Evolutionary conservation across 2,113 vertebrate species (phyloP).

Genomic region (Hoplias malabaricus): DNA sequence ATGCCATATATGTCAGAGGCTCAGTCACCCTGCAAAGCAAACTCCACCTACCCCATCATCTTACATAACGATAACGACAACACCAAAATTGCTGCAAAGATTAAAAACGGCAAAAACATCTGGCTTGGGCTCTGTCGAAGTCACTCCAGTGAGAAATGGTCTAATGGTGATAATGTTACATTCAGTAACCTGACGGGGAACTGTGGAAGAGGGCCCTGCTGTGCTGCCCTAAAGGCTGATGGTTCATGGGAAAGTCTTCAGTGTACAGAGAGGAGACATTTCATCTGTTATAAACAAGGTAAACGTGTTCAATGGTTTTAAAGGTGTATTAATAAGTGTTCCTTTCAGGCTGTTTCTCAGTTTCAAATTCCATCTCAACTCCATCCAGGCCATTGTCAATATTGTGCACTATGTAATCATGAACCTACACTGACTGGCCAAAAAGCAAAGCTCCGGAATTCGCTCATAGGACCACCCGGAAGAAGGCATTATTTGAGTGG

Average conservation of each 20-base stretch:
- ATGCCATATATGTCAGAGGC: background rate
- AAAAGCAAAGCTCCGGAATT: no score
- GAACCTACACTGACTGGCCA: no score
- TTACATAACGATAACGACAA: conserved; percentile 48
- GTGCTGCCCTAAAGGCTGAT: background rate
- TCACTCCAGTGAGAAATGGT: conserved; percentile 25
- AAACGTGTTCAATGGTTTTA: no score
- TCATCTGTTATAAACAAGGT: conserved; percentile 62
- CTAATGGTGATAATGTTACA: conserved; percentile 8
- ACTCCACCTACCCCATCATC: background rate
- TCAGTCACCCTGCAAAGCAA: background rate
- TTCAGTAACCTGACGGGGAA: fast-evolving
- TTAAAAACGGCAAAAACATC: fast-evolving
- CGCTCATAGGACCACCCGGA: no score
- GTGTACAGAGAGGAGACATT: conserved; percentile 11
- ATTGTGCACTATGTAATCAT: no score
- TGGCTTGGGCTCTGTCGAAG: conserved; percentile 36
- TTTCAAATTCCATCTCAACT: no score
- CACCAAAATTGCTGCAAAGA: fast-evolving
- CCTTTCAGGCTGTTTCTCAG: no score
- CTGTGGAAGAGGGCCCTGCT: fast-evolving
- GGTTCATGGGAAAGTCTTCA: background rate
- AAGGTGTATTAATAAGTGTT: no score
- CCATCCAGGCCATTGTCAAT: no score
- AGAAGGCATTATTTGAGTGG: no score